Evolutionary conservation across 2,113 vertebrate genomes (phyloP).

Genomic region (Corynorhinus townsendii): DNA sequence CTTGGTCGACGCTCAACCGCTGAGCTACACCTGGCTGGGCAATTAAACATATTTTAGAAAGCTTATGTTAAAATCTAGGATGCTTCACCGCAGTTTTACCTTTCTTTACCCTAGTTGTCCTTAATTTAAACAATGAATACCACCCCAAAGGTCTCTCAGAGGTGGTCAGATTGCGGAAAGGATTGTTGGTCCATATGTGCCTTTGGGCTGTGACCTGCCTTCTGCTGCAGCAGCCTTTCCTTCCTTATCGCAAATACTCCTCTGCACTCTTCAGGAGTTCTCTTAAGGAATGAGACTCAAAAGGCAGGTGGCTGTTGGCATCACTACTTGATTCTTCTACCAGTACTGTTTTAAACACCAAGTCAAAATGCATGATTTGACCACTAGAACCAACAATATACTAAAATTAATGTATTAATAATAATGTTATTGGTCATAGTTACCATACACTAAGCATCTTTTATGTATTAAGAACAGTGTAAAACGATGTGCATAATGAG

Average conservation of each 20-base stretch:
- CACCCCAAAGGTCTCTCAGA: background rate
- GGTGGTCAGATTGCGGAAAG: background rate
- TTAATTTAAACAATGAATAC: background rate
- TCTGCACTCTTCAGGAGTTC: background rate
- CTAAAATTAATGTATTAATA: background rate
- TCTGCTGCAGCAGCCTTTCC: constrained; percentile 9
- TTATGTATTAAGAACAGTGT: background rate
- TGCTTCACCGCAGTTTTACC: background rate
- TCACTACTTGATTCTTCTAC: background rate
- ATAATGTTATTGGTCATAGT: background rate
- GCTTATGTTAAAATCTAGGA: background rate
- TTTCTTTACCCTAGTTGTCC: background rate
- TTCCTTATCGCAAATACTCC: constrained; percentile 45
- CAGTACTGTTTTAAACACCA: background rate
- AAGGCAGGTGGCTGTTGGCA: constrained; percentile 2
- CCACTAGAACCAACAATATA: background rate
- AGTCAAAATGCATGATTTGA: background rate
- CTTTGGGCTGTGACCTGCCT: background rate
- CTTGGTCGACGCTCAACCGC: no score
- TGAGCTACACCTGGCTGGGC: no score
- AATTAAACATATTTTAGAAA: constrained; percentile 24
- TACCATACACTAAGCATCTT: background rate
- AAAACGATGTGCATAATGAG: background rate
- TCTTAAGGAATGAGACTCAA: background rate
- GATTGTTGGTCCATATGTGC: background rate